A percentile compares a stretch with the other conserved stretches of the same genome.
phyloP scores from a whole-genome alignment of 2,888 invertebrate species.

The Hydropsyche betteni region DNA sequence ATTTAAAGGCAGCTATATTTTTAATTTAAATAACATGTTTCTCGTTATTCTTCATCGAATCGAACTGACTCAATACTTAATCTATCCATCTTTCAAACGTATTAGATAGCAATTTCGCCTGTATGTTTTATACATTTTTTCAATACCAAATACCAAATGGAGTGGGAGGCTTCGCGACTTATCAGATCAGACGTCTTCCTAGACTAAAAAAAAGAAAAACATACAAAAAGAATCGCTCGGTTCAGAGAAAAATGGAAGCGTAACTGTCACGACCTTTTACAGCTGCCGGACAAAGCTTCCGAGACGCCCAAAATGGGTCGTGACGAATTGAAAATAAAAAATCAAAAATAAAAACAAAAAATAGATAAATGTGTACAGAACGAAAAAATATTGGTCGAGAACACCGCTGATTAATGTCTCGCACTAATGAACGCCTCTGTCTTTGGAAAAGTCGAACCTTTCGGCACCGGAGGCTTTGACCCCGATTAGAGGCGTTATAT shows the following conservation, averaged over 20 bases:
- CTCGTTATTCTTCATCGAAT: too few species aligned
- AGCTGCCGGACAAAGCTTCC: slow-evolving; percentile 37
- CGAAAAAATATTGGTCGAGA: background rate
- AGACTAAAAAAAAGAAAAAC: background rate
- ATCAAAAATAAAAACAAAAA: too few species aligned
- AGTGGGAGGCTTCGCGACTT: slow-evolving; percentile 19
- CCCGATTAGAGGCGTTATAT: background rate
- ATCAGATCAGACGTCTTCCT: slow-evolving; percentile 26
- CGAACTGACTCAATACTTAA: too few species aligned
- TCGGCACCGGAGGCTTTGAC: background rate
- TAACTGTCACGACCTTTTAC: slow-evolving; percentile 36
- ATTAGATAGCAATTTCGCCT: too few species aligned
- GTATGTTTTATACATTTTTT: too few species aligned
- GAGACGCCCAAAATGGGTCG: slow-evolving; percentile 38
- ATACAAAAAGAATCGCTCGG: background rate
- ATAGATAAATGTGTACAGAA: too few species aligned
- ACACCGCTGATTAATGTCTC: slow-evolving; percentile 31
- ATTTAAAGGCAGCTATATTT: too few species aligned
- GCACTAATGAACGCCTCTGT: slow-evolving; percentile 31
- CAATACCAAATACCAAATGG: background rate
- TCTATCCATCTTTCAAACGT: too few species aligned
- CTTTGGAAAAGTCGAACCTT: slow-evolving; percentile 5
- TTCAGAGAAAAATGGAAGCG: slow-evolving; percentile 7
- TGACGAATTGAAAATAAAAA: slow-evolving; percentile 24
- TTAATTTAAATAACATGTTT: too few species aligned